Evolutionary conservation across 2,888 invertebrate genomes (phyloP).

Genomic region (Trichopoda pennipes): DNA sequence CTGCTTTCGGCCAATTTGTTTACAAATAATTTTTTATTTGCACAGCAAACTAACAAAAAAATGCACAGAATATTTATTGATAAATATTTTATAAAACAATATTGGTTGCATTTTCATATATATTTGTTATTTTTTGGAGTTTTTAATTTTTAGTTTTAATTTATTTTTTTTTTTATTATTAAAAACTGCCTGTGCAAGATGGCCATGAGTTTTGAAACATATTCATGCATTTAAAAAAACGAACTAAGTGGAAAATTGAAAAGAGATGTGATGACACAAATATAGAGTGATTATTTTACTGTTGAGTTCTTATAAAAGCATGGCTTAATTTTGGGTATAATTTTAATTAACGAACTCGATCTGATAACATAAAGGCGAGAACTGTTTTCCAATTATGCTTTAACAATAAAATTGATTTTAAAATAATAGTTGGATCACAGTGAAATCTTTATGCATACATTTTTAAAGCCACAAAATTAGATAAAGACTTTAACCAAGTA

Average conservation of each 20-base stretch:
- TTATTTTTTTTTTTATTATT: not conserved
- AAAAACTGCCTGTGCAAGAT: not conserved
- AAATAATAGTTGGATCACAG: too few relatives aligned
- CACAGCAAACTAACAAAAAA: conserved; percentile 11
- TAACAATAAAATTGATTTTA: too few relatives aligned
- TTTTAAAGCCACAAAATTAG: too few relatives aligned
- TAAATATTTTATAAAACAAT: conserved; percentile 69
- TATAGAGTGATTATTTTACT: not conserved
- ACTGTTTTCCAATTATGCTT: too few relatives aligned
- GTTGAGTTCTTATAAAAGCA: not conserved
- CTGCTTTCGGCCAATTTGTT: conserved; percentile 50
- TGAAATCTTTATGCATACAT: too few relatives aligned
- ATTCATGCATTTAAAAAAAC: conserved; percentile 8
- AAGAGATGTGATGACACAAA: not conserved
- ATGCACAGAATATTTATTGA: conserved; percentile 55
- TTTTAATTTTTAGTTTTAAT: conserved; percentile 24
- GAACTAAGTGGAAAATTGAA: conserved; percentile 6
- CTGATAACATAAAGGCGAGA: too few relatives aligned
- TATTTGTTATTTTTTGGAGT: not conserved
- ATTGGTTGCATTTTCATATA: conserved; percentile 60
- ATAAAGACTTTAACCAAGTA: too few relatives aligned
- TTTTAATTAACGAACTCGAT: too few relatives aligned
- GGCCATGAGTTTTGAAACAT: not conserved
- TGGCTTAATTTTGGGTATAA: too few relatives aligned
- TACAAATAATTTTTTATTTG: conserved; percentile 31